These are phyloP conservation scores for Glaucopsyche alexis DNA, from an alignment of 2,888 invertebrate genomes.

Conservation along the genomic window DNA sequence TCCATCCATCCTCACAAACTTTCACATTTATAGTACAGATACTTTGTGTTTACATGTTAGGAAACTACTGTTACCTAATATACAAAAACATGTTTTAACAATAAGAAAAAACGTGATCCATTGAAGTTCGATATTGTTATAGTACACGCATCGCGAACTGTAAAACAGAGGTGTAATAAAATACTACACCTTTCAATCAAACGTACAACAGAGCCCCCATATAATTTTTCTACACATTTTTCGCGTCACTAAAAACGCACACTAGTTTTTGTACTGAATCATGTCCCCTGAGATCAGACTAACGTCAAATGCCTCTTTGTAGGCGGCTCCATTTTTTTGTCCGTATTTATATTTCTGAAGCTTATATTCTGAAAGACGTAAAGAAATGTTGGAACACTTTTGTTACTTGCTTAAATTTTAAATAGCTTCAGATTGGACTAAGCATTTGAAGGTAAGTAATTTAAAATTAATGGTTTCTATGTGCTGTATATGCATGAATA, in stretches of 20 bases:
- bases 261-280: slow-evolving; percentile 37
- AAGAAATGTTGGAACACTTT: neutral
- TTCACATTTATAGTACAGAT: too few relatives aligned
- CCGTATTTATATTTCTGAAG: slow-evolving; percentile 5
- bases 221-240: slow-evolving; percentile 37
- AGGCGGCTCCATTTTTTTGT: neutral
- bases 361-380: slow-evolving; percentile 14
- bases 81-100: too few relatives aligned
- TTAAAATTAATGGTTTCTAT: neutral
- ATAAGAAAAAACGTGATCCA: neutral
- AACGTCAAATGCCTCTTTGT: slow-evolving; percentile 36
- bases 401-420: neutral
- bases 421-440: slow-evolving; percentile 3
- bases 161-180: slow-evolving; percentile 23
- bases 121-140: neutral
- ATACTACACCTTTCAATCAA: slow-evolving; percentile 31
- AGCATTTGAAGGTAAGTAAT: neutral
- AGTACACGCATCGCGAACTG: slow-evolving; percentile 1
- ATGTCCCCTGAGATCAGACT: slow-evolving; percentile 37
- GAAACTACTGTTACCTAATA: too few relatives aligned
- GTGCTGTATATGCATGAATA: neutral
- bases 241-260: slow-evolving; percentile 37
- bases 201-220: slow-evolving; percentile 28
- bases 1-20: too few relatives aligned
- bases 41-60: too few relatives aligned